Percentiles rank a stretch among this genome's conserved stretches.
These are phyloP conservation scores for Canis aureus DNA, from an alignment of 2,113 vertebrate genomes.

Conservation along the genomic window DNA sequence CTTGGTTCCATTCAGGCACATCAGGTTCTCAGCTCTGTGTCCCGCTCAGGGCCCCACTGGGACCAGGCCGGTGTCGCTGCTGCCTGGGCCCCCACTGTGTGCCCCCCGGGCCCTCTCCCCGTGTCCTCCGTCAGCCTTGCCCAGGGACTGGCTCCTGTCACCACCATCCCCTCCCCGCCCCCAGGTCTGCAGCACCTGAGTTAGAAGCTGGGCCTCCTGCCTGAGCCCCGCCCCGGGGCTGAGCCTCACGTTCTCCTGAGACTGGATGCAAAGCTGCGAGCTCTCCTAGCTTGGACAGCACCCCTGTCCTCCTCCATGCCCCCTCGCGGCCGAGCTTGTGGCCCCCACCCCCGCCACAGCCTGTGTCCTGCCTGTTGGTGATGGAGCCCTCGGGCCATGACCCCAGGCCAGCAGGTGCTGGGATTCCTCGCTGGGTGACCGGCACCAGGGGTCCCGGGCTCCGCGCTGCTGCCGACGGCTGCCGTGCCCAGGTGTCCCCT, in stretches of 20 bases:
- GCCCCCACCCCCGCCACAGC: fast-evolving
- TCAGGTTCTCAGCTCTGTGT: background rate
- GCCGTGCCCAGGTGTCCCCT: background rate
- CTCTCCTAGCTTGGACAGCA: background rate
- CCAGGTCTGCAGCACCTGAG: no score
- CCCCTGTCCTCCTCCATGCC: background rate
- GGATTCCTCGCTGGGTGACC: no score
- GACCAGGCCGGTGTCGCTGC: background rate
- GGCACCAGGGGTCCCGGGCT: no score
- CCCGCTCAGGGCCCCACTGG: background rate
- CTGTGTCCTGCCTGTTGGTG: background rate
- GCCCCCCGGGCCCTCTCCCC: no score
- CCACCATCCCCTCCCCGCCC: no score
- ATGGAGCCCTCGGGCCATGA: background rate
- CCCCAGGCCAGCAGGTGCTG: no score
- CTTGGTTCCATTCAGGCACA: background rate
- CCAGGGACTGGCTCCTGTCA: background rate
- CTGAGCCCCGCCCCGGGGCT: background rate
- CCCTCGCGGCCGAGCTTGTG: background rate
- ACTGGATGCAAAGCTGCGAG: background rate
- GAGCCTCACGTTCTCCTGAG: background rate
- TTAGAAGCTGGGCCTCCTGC: background rate
- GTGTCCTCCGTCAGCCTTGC: no score
- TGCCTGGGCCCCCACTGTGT: background rate
- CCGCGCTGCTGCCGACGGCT: no score